These are phyloP conservation scores for Xylocopa sonorina DNA, from an alignment of 1,140 invertebrate species.

Conservation along the genomic window DNA sequence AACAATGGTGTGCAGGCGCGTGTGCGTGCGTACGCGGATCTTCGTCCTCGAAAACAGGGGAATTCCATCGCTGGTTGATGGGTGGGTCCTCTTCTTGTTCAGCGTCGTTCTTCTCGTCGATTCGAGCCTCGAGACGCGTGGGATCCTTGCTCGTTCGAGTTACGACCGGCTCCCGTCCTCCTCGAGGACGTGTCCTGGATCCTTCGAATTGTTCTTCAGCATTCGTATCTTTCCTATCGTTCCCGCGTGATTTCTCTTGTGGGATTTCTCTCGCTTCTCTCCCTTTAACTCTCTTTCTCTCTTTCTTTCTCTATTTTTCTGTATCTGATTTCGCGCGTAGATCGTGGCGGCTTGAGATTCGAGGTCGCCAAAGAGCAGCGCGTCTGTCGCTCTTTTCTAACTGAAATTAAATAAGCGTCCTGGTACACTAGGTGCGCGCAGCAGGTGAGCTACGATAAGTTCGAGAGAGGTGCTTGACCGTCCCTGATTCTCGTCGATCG, in stretches of 20 bases:
- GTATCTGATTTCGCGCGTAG: background rate
- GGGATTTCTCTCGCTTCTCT: background rate
- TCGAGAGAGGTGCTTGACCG: background rate
- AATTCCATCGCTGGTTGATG: background rate
- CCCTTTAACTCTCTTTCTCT: too few relatives aligned
- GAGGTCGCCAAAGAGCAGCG: background rate
- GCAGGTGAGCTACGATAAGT: background rate
- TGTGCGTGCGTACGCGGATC: constrained; percentile 25
- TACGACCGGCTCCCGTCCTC: constrained; percentile 33
- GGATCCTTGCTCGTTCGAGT: constrained; percentile 23
- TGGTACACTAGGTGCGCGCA: background rate
- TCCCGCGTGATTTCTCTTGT: background rate
- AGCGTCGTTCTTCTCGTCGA: background rate
- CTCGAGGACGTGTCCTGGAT: constrained; percentile 27
- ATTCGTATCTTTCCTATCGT: background rate
- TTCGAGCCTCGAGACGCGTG: background rate
- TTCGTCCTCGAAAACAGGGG: constrained; percentile 33
- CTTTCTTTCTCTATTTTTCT: background rate
- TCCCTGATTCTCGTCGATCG: background rate
- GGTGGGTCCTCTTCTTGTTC: background rate
- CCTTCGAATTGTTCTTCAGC: background rate
- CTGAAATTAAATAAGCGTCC: constrained; percentile 38
- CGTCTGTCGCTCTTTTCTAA: constrained; percentile 5
- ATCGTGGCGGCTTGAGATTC: background rate
- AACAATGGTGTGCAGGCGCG: constrained; percentile 6